Conservation (phyloP, 2,888 invertebrate genomes). For the Anarsia innoxiella region DNA sequence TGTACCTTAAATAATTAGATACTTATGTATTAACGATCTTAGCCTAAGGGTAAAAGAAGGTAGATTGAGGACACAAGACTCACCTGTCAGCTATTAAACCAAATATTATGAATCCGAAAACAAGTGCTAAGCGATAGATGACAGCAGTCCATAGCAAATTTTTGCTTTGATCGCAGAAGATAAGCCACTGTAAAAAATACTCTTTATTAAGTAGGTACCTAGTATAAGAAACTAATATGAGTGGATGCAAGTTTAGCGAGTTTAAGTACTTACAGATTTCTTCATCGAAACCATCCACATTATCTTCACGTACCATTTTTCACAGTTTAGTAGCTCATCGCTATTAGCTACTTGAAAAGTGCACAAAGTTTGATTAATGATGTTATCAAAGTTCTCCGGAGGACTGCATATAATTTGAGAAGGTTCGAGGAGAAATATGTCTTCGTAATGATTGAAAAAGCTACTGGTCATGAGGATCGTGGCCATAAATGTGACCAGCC, state of each 20-base stretch:
- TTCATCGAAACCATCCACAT: conserved; percentile 55
- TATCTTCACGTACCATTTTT: conserved; percentile 47
- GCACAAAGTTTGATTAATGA: conserved; percentile 28
- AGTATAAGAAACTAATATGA: not conserved
- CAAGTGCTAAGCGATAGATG: conserved; percentile 50
- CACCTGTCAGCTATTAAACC: conserved; percentile 59
- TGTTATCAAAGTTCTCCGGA: conserved; percentile 25
- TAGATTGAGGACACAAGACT: conserved; percentile 4
- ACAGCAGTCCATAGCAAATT: conserved; percentile 48
- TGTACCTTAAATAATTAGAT: not conserved
- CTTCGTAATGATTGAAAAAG: conserved; percentile 51
- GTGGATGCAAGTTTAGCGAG: no score
- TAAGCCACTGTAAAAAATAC: conserved; percentile 45
- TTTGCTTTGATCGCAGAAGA: conserved; percentile 48
- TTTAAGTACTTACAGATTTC: conserved; percentile 41
- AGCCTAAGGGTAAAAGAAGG: no score
- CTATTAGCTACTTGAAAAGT: not conserved
- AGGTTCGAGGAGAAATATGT: conserved; percentile 46
- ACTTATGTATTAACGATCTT: no score
- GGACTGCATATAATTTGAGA: conserved; percentile 38
- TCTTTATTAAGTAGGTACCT: not conserved
- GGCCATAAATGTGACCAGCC: conserved; percentile 51
- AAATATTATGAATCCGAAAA: conserved; percentile 54
- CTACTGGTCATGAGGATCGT: conserved; percentile 38
- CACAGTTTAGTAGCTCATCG: conserved; percentile 28